Conservation (phyloP, 2,888 invertebrate species). For the Drosophila tanythrix region DNA sequence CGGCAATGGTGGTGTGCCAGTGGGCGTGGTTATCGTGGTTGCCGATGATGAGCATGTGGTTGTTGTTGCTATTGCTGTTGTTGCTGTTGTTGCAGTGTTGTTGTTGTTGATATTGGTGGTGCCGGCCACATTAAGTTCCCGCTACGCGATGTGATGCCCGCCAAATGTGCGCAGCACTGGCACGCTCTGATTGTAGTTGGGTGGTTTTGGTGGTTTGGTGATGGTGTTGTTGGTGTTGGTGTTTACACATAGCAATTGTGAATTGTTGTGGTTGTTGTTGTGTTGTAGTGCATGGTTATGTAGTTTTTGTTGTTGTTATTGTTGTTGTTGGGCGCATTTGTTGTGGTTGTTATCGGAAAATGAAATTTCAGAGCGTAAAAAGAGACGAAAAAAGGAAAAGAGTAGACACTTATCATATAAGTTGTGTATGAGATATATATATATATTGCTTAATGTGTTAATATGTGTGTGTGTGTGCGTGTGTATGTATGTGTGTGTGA, state of each 20-base stretch:
- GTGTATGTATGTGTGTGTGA: conserved; percentile 14
- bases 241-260: conserved; percentile 54
- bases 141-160: conserved; percentile 85
- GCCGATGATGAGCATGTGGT: conserved; percentile 66
- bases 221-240: conserved; percentile 31
- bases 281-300: conserved; percentile 29
- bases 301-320: conserved; percentile 40
- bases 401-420: conserved; percentile 81
- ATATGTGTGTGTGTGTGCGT: conserved; percentile 9
- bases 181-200: conserved; percentile 81
- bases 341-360: conserved; percentile 71
- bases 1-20: conserved; percentile 80
- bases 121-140: conserved; percentile 82
- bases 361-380: conserved; percentile 81
- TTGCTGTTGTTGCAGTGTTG: conserved; percentile 64
- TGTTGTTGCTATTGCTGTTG: conserved; percentile 64
- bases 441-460: conserved; percentile 61
- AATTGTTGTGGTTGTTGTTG: conserved; percentile 29
- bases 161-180: conserved; percentile 85
- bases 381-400: conserved; percentile 81
- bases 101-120: conserved; percentile 62
- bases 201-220: conserved; percentile 27
- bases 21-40: conserved; percentile 73
- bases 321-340: conserved; percentile 48
- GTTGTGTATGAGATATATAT: conserved; percentile 76